Evolutionary conservation across 2,113 vertebrate species (phyloP), one percentile per base, ranked within the genome.

Genomic region (Ameiurus melas): DNA sequence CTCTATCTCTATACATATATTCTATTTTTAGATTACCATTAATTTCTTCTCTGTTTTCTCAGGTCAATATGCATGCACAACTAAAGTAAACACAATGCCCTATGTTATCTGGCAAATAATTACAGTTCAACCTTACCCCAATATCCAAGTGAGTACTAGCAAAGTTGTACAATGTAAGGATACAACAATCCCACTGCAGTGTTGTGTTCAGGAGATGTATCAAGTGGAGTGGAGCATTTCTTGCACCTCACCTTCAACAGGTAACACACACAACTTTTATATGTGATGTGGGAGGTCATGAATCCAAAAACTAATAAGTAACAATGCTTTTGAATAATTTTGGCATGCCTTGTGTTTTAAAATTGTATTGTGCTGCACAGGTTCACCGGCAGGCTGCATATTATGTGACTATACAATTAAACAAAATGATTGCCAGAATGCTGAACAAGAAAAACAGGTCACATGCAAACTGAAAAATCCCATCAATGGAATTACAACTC

Each of bases 41-140:
- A 2, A 30, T 68, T 33, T 30, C 16, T 43, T 70, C 60, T 66
- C 60, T 36, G 71, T 68, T 4, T 84, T 90, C 36, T 57, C 89
- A 95, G 94, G 94, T 47, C 0, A 0, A 7, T 95, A 94, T 66
- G 36, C 88, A 70, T 95, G 94, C 47, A 86, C 1, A 53, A 60
- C 93, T 47, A 75, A 0, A 4, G 71, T 85, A 1, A 0, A 0
- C 0, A 7, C 0, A 6, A 6, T 94, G 3, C 1, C 68, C 16
- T 94, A 93, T 78, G 1, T 51, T 4, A 93, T 93, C 78, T 82
- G 10, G 0, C 85, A 90, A 84, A 0, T 0, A 1, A 66, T 93
- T 19, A 20, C 3, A 20, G 91, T 95, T 87, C 12, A 10, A 57
- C 1, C 47, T 53, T 91, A 88, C 66, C 94, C 94, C 1, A 75